A percentile compares a stretch with the other conserved stretches of the same genome.
Evolutionary conservation across 2,113 vertebrate genomes (phyloP).

Genomic region (Lasiurus borealis): DNA sequence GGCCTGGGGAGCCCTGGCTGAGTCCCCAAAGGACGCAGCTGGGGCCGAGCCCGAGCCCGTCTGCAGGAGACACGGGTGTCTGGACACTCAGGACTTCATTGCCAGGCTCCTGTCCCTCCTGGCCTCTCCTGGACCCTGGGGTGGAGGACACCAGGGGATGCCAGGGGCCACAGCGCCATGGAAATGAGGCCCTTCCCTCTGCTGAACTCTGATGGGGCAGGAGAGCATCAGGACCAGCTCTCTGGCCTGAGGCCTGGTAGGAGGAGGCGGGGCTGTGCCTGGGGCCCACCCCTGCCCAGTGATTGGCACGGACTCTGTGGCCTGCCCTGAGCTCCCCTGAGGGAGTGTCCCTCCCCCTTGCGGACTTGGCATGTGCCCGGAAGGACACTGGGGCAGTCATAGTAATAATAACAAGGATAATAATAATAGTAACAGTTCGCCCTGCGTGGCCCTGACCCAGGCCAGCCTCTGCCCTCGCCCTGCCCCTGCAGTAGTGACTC

Average conservation of each 20-base stretch:
- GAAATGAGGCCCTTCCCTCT: not conserved
- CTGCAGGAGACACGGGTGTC: not conserved
- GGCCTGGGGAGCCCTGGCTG: not conserved
- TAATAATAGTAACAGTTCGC: not conserved
- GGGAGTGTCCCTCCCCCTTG: not conserved
- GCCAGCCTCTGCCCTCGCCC: not conserved
- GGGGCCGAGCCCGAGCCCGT: not conserved
- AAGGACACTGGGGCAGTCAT: not conserved
- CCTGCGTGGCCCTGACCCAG: not conserved
- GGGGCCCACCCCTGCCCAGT: no score
- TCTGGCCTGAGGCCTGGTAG: not conserved
- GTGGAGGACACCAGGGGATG: not conserved
- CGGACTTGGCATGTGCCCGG: not conserved
- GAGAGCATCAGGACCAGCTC: not conserved
- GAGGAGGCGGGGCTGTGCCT: not conserved
- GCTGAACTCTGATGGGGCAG: not conserved
- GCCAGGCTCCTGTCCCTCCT: not conserved
- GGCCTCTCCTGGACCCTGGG: not conserved
- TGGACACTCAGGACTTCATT: not conserved
- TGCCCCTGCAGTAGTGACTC: not conserved
- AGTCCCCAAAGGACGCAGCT: slow-evolving; percentile 1
- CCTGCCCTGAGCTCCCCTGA: not conserved
- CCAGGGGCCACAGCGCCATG: not conserved
- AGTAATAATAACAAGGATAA: not conserved
- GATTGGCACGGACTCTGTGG: not conserved